Evolutionary conservation across 2,113 vertebrate genomes (phyloP).

Genomic region (Hemibagrus wyckioides): DNA sequence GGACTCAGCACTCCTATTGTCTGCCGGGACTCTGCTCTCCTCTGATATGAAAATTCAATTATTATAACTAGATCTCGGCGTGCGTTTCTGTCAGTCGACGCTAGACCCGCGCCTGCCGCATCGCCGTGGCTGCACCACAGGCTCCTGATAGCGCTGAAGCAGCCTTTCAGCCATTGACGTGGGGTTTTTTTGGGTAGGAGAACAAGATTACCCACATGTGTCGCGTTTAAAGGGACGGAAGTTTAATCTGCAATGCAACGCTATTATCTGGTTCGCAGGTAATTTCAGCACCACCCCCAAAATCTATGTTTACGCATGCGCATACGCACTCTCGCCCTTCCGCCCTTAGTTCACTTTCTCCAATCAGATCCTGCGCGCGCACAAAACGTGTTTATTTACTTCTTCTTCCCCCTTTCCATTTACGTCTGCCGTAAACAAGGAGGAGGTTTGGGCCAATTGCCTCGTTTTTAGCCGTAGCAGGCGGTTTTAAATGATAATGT

Average conservation of each 20-base stretch:
- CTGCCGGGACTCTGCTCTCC: conserved; percentile 97
- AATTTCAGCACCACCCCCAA: conserved; percentile 77
- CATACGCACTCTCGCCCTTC: conserved; percentile 55
- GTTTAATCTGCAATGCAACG: conserved; percentile 95
- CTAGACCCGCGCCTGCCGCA: conserved; percentile 88
- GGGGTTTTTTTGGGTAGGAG: conserved; percentile 73
- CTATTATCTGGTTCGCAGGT: conserved; percentile 86
- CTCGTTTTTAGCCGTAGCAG: conserved; percentile 64
- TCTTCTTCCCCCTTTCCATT: conserved; percentile 38
- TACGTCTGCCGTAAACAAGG: conserved; percentile 42
- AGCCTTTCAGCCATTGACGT: conserved; percentile 96
- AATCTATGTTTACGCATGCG: conserved; percentile 75
- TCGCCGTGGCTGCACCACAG: conserved; percentile 82
- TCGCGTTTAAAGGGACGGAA: conserved; percentile 93
- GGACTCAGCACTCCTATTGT: conserved; percentile 99
- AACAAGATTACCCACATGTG: conserved; percentile 98
- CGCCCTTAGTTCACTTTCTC: conserved; percentile 70
- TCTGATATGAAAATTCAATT: conserved; percentile 99
- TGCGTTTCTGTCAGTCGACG: conserved; percentile 98
- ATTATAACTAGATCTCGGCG: conserved; percentile 98
- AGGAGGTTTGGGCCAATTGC: conserved; percentile 61
- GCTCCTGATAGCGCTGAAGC: conserved; percentile 92
- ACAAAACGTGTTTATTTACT: conserved; percentile 76
- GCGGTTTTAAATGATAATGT: conserved; percentile 45
- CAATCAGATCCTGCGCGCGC: conserved; percentile 72